Base-by-base conservation (phyloP, 2,797 vertebrate genomes). In the Carapus acus region DNA sequence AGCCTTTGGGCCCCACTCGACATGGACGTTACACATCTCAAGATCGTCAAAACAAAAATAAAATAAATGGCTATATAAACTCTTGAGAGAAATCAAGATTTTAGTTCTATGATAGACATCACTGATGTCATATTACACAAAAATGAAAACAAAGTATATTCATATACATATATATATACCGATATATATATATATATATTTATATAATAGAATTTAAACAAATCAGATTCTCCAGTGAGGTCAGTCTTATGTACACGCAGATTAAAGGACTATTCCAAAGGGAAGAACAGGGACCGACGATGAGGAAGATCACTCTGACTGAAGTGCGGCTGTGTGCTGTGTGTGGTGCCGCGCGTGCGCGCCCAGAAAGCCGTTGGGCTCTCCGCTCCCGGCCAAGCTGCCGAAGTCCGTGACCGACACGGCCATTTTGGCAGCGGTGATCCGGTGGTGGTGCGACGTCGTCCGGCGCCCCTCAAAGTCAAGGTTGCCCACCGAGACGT, bases 51-150 rank as follows among this genome's bases (percentile, higher is more conserved):
- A 67, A 72, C 65, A 55, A 70, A 82, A 82, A 83, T 71, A 84
- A 88, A 91, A 90, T 88, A 91, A 93, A 94, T 89, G 88, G 88
- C 89, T 90, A 89, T 93, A 92, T 91, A 86, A 88, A 94, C 89
- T 98, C 96, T 98, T 98, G 95, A 91, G 88, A 91, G 89, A 97
- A 98, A 97, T 93, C 96, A 98, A 98, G 96, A 98, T 91, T 86
- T 82, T 92, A 93, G 92, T 92, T 95, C 92, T 96, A 90, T 91
- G 93, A 91, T 62, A 91, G 96, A 97, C 96, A 97, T 98, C 96
- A 98, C 93, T 98, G 96, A 98, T 94, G 96, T 98, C 96, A 96
- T 97, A 97, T 87, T 89, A 90, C 86, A 88, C 87, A 91, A 84
- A 82, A 80, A 82, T 67, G 66, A 78, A 87, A 84, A 74, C 65